Conservation (phyloP, 2,888 invertebrate species). For the Eupelmus urozonus region DNA sequence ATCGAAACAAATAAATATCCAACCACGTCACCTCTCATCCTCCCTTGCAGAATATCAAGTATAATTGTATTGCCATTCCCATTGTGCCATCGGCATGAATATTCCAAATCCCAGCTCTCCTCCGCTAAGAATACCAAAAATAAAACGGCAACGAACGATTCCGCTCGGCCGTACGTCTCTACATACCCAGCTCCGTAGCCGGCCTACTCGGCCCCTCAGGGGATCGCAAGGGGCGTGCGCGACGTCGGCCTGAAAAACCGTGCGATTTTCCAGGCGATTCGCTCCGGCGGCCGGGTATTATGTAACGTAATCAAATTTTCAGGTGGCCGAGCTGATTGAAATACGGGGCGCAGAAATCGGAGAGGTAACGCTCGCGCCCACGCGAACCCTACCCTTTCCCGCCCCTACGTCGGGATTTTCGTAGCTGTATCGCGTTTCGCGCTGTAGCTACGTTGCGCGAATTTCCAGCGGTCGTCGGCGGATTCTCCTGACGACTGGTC, state of each 20-base stretch:
- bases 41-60: too few relatives aligned
- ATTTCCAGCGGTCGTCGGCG: neutral
- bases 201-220: too few relatives aligned
- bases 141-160: too few relatives aligned
- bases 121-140: too few relatives aligned
- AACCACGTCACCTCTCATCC: too few relatives aligned
- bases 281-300: neutral
- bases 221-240: too few relatives aligned
- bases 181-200: too few relatives aligned
- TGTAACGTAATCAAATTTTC: constrained; percentile 42
- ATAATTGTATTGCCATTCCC: too few relatives aligned
- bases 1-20: too few relatives aligned
- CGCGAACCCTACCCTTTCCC: neutral
- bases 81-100: too few relatives aligned
- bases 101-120: too few relatives aligned
- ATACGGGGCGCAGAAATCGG: constrained; percentile 25
- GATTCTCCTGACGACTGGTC: neutral
- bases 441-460: neutral
- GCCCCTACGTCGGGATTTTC: neutral
- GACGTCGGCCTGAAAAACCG: constrained; percentile 3
- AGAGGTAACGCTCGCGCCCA: neutral
- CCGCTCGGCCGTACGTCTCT: too few relatives aligned
- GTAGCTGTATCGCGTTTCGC: constrained; percentile 5
- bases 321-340: constrained; percentile 38
- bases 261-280: constrained; percentile 3